Evolutionary conservation across 2,797 vertebrate species (phyloP), one percentile per base, ranked within the genome.

Genomic region (Pangasius mekongensis): DNA sequence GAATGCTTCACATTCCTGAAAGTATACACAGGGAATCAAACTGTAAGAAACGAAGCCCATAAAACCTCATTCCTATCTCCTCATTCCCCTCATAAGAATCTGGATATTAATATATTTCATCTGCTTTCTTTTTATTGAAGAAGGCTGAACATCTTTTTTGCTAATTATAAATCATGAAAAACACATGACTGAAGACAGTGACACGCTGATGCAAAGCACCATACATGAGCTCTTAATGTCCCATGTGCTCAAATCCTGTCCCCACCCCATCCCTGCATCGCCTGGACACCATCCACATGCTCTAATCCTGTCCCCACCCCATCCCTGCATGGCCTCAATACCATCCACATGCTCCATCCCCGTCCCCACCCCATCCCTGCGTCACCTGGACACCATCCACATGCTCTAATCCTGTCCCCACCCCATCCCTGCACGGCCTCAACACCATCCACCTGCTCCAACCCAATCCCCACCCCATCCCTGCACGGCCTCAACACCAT

Each of bases 41-140:
- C 73, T 33, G 52, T 56, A 71, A 82, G 64, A 73, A 43, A 58
- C 52, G 27, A 30, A 82, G 56, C 91, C 92, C 89, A 94, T 76
- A 49, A 77, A 76, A 76, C 43, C 11, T 14, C 24, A 49, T 27
- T 39, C 27, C 36, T 27, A 30, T 71, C 2, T 4, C 6, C 8
- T 36, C 20, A 24, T 39, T 60, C 22, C 10, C 5, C 39, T 43
- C 54, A 16, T n/a, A 30, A 30, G 13, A 77, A 54, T 47, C 3
- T 49, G 39, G 73, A 49, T 76, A 76, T 27, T 33, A 54, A 78
- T 54, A 30, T 56, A 56, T 58, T 22, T 8, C 1, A 20, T 33
- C 18, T 58, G 52, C 16, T 58, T 36, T 58, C 30, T 39, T n/a
- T 81, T 58, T 11, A 54, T 49, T 78, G n/a, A 54, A 9, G 20